phyloP scores from a whole-genome alignment of 2,113 vertebrate species.

The Ptilonorhynchus violaceus region DNA sequence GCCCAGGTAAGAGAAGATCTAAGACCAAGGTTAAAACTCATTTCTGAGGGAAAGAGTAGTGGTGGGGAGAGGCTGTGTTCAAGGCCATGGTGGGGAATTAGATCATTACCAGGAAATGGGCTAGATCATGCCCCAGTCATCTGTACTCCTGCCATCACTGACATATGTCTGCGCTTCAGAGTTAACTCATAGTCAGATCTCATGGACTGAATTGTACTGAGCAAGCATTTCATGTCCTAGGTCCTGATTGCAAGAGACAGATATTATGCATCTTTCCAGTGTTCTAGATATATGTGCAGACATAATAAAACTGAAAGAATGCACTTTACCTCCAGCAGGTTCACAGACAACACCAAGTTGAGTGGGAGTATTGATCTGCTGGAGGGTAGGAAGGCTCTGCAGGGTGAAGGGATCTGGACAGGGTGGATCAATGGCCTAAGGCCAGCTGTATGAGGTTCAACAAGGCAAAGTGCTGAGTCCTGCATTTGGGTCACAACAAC shows the following conservation, averaged over 20 bases:
- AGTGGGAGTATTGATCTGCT: not conserved
- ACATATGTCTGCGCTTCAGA: not conserved
- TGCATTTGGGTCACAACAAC: not conserved
- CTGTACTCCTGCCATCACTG: not conserved
- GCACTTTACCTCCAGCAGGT: not conserved
- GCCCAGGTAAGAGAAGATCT: not conserved
- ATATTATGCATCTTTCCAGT: not conserved
- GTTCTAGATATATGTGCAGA: not conserved
- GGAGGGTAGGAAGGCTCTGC: not conserved
- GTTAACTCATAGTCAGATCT: not conserved
- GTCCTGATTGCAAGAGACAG: not conserved
- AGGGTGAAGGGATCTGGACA: not conserved
- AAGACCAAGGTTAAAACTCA: not conserved
- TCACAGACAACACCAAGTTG: not conserved
- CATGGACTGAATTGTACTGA: not conserved
- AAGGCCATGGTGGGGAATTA: not conserved
- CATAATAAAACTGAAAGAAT: not conserved
- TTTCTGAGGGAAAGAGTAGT: not conserved
- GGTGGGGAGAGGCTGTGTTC: not conserved
- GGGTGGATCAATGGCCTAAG: too few relatives aligned
- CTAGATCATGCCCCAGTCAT: accelerated
- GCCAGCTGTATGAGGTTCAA: not conserved
- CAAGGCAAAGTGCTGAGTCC: accelerated
- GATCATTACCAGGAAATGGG: not conserved
- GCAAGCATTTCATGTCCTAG: not conserved